Percentiles rank a stretch among this genome's conserved stretches.
These are phyloP conservation scores for Rapana venosa DNA, from an alignment of 2,888 invertebrate genomes.

Conservation along the genomic window DNA sequence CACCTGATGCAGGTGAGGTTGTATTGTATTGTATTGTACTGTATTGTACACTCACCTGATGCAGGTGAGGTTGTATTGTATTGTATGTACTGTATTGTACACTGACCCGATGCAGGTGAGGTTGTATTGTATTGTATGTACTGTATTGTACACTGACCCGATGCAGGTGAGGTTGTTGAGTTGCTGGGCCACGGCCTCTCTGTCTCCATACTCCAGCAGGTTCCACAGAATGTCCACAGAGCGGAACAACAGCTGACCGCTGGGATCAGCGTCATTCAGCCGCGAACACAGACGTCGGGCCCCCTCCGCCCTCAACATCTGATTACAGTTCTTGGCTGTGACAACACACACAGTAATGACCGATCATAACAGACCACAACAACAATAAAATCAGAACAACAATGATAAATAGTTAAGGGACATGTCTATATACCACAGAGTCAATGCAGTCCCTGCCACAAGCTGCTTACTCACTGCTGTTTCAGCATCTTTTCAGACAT, in stretches of 20 bases:
- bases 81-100: too few species aligned
- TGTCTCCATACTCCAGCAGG: constrained; percentile 73
- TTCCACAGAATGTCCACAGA: constrained; percentile 78
- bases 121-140: neutral
- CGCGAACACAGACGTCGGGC: constrained; percentile 70
- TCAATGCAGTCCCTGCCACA: too few species aligned
- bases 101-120: neutral
- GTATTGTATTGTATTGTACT: constrained; percentile 29
- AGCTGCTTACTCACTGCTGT: too few species aligned
- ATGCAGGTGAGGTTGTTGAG: constrained; percentile 74
- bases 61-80: too few species aligned
- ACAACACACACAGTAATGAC: constrained; percentile 3
- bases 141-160: constrained; percentile 58
- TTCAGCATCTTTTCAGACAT: too few species aligned
- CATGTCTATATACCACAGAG: too few species aligned
- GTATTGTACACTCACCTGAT: too few species aligned
- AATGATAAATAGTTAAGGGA: too few species aligned
- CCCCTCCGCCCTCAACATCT: constrained; percentile 75
- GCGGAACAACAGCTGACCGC: constrained; percentile 75
- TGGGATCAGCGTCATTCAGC: constrained; percentile 73
- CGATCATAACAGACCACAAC: too few species aligned
- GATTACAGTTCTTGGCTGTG: constrained; percentile 74
- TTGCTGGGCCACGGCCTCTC: constrained; percentile 69
- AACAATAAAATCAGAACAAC: neutral
- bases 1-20: constrained; percentile 74